Evolutionary conservation across 1,140 invertebrate species (phyloP).

Genomic region (Adelges cooleyi): DNA sequence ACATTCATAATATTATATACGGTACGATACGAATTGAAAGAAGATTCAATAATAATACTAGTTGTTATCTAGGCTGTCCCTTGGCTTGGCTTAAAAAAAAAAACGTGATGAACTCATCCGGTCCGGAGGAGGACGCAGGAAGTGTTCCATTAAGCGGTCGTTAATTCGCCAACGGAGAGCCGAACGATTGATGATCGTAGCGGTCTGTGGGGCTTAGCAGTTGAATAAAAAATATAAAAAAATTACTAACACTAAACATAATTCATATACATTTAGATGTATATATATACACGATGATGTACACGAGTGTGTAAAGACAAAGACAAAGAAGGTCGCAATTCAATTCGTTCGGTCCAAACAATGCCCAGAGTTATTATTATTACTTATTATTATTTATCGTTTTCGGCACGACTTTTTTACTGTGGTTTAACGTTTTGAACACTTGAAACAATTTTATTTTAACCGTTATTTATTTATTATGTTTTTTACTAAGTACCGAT

Average conservation of each 20-base stretch:
- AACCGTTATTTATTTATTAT: too few relatives aligned
- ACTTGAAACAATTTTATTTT: too few relatives aligned
- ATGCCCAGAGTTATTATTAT: slow-evolving; percentile 13
- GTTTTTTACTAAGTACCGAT: too few relatives aligned
- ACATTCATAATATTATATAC: too few relatives aligned
- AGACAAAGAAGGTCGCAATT: slow-evolving; percentile 29
- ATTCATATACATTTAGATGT: neutral
- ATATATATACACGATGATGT: neutral
- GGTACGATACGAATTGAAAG: neutral
- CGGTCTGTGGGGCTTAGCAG: too few relatives aligned
- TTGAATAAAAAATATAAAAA: slow-evolving; percentile 21
- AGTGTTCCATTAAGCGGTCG: slow-evolving; percentile 21
- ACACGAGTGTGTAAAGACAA: neutral
- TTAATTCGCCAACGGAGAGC: slow-evolving; percentile 24
- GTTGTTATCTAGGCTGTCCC: neutral
- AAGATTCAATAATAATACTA: too few relatives aligned
- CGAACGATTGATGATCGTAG: neutral
- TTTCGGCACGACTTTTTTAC: too few relatives aligned
- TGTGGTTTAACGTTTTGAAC: too few relatives aligned
- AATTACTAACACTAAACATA: neutral
- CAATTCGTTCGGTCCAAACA: slow-evolving; percentile 21
- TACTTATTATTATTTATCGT: too few relatives aligned
- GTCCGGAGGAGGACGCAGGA: slow-evolving; percentile 10
- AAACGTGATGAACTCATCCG: slow-evolving; percentile 24
- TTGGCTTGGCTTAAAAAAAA: neutral